Evolutionary conservation across 2,888 invertebrate genomes (phyloP).

Genomic region (Oithona nana): DNA sequence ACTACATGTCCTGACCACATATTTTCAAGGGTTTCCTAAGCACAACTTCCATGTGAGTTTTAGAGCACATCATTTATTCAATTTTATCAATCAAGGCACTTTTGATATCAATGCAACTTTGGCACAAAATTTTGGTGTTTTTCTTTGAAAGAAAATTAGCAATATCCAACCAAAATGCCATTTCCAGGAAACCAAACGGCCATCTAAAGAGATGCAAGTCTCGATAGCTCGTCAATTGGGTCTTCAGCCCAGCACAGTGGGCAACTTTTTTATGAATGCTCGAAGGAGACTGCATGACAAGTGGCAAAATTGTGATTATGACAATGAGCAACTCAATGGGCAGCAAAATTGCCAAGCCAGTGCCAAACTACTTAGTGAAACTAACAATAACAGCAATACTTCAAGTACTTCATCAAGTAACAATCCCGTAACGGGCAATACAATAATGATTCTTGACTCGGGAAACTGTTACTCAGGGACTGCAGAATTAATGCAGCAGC

Average conservation of each 20-base stretch:
- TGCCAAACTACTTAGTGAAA: not conserved
- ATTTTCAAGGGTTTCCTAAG: too few relatives aligned
- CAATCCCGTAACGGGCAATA: too few relatives aligned
- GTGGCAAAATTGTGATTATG: slow-evolving; percentile 73
- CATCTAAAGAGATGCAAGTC: slow-evolving; percentile 99
- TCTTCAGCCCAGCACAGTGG: slow-evolving; percentile 89
- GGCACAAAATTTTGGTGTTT: too few relatives aligned
- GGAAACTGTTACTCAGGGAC: too few relatives aligned
- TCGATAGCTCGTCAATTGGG: slow-evolving; percentile 94
- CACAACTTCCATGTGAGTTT: too few relatives aligned
- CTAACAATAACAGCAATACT: not conserved
- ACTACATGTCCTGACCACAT: too few relatives aligned
- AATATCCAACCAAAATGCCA: slow-evolving; percentile 25
- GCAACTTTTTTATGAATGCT: slow-evolving; percentile 99
- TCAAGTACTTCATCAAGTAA: not conserved
- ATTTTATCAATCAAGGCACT: too few relatives aligned
- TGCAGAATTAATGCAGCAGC: too few relatives aligned
- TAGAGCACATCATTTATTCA: too few relatives aligned
- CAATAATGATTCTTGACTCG: too few relatives aligned
- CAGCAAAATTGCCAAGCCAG: not conserved
- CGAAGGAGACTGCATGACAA: slow-evolving; percentile 71
- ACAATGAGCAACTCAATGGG: not conserved
- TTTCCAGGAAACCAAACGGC: slow-evolving; percentile 97
- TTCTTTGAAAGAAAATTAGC: not conserved
- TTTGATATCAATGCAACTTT: too few relatives aligned